Base-by-base conservation (phyloP, 1,140 invertebrate genomes). In the Hypothenemus hampei region DNA sequence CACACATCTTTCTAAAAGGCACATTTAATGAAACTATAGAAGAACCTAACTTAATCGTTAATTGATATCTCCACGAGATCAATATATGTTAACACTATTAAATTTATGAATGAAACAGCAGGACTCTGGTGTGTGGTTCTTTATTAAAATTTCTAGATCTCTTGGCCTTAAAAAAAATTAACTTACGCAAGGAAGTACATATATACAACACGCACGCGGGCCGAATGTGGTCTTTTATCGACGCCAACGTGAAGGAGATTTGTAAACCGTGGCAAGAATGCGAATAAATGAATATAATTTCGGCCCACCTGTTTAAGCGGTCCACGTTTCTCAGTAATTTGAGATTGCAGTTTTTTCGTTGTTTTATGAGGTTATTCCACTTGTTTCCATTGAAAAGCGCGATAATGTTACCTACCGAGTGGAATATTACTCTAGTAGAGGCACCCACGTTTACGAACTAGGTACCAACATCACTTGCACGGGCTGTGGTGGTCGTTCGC, bases 241-340 rank as follows among this genome's bases (percentile, higher is more conserved):
- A 40, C 48, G 37, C 48, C 48, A 40, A 50, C 48, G 35, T 50
- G 48, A 50, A 40, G 48, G 48, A 50, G 48, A 50, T 50, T 50
- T 50, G 36, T 50, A 50, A 50, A 50, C 35, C 48, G 48, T 50
- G 37, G 48, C 48, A 40, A 40, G 48, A 50, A 50, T 50, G 48
- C 48, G 48, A 50, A 50, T 50, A 50, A 50, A 50, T 50, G 48
- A 50, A 50, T 50, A 50, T 40, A 24, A 50, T 50, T 50, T 50
- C 37, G 35, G 23, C 35, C 48, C 22, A 39, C 48, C 37, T 39
- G 22, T 50, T 50, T 40, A 50, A 37, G 48, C 48, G 35, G 48
- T 39, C 48, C 48, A 41, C 48, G 37, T 18, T 50, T 50, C 48
- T 40, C 24, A 29, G 48, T 50, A 50, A 37, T 22, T 50, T 37